Base-by-base conservation (phyloP, 1,140 invertebrate genomes). In the Gryon sp. region DNA sequence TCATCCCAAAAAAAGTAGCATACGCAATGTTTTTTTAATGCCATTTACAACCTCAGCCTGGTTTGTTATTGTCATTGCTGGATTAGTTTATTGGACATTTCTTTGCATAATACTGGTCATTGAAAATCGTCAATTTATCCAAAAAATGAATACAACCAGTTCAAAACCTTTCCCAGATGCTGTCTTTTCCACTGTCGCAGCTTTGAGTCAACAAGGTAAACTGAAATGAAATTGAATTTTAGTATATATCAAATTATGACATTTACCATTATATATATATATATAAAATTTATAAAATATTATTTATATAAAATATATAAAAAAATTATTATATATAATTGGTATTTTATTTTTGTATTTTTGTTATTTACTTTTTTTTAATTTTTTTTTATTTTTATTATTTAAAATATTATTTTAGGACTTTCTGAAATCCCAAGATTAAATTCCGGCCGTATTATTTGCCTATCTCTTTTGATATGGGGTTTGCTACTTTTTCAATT, bases 401-500 rank as follows among this genome's bases (percentile, higher is more conserved):
- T n/a, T n/a, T n/a, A n/a, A n/a, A n/a, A n/a, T n/a, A n/a, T n/a
- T 8, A 60, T 66, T 74, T 8, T 46, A 91, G 90, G 91, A 5
- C 81, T 89, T 36, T 83, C 83, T 4, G 86, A 90, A 43, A 85
- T 87, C 40, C 88, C 90, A 8, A 78, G 76, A 11, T 86, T 90
- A 1, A 82, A 86, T 24, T 90, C 91, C 5, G 90, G 91, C n/a
- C 90, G 92, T 28, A 88, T 93, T 12, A 84, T 92, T 8, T 90
- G 92, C 1, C 87, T 93, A 11, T 90, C 90, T 0, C 90, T 92
- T 5, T 91, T 93, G 50, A 40, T 93, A 0, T 93, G 93, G 85
- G 90, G 92, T 0, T 81, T 93, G 45, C 86, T 91, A 12, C 80
- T 93, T 7, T 93, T 91, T 83, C 93, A 94, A 80, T 94, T 93